phyloP scores from a whole-genome alignment of 2,888 invertebrate species.

The Arge pagana region DNA sequence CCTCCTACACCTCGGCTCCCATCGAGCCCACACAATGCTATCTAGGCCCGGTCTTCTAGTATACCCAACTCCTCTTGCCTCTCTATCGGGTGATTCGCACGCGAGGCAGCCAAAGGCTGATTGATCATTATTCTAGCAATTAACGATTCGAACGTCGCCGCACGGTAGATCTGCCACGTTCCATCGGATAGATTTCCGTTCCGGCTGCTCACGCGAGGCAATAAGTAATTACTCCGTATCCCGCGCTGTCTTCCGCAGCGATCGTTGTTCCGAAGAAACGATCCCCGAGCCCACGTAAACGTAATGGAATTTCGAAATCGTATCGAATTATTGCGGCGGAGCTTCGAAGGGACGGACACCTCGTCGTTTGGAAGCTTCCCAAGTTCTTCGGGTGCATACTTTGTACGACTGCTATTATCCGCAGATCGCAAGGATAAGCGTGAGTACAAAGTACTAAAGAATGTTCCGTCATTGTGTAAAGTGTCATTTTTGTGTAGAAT shows the following conservation, averaged over 20 bases:
- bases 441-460: too few relatives aligned
- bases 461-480: too few relatives aligned
- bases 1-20: conserved; percentile 42
- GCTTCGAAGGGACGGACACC: too few relatives aligned
- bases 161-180: too few relatives aligned
- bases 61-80: conserved; percentile 4
- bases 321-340: conserved; percentile 5
- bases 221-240: too few relatives aligned
- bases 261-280: too few relatives aligned
- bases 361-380: conserved; percentile 1
- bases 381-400: conserved; percentile 14
- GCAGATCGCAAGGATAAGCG: conserved; percentile 9
- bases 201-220: too few relatives aligned
- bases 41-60: conserved; percentile 19
- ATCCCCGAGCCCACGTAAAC: conserved; percentile 9
- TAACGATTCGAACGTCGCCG: neutral
- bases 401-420: conserved; percentile 16
- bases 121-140: neutral
- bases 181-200: too few relatives aligned
- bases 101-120: too few relatives aligned
- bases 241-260: too few relatives aligned
- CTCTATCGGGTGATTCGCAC: conserved; percentile 13
- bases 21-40: conserved; percentile 31
- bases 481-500: too few relatives aligned
- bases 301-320: conserved; percentile 1